These are phyloP conservation scores for Xestia rhomboidea DNA, from an alignment of 2,888 invertebrate species.

Conservation along the genomic window DNA sequence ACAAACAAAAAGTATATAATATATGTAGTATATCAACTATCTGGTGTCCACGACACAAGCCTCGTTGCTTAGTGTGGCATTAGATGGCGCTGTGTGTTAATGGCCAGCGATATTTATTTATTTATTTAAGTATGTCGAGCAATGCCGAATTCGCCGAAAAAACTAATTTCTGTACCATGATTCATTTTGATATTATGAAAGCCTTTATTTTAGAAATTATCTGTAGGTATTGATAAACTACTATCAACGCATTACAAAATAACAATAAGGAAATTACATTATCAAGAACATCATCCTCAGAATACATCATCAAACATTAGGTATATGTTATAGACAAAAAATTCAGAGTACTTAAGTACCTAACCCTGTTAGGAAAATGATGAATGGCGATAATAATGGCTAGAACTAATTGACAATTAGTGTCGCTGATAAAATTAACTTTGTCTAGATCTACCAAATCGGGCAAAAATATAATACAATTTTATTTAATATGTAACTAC, in stretches of 20 bases:
- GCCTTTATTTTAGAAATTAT: slow-evolving; percentile 16
- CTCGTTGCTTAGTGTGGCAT: too few species aligned
- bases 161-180: neutral
- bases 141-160: neutral
- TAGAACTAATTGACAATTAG: slow-evolving; percentile 45
- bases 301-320: neutral
- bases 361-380: neutral
- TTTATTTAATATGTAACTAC: neutral
- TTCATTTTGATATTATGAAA: slow-evolving; percentile 7
- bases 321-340: neutral
- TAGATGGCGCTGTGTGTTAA: too few species aligned
- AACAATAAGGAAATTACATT: slow-evolving; percentile 14
- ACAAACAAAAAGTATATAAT: too few species aligned
- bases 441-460: neutral
- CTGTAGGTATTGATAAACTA: slow-evolving; percentile 26
- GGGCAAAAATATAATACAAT: neutral
- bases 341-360: neutral
- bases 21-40: too few species aligned
- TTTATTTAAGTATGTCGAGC: neutral
- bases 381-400: slow-evolving; percentile 27
- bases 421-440: slow-evolving; percentile 47
- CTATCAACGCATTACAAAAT: slow-evolving; percentile 14
- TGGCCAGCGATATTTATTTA: too few species aligned
- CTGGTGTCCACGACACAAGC: too few species aligned
- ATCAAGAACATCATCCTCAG: slow-evolving; percentile 17